Base-by-base conservation (phyloP, 2,888 invertebrate genomes). In the Hybos culiciformis region DNA sequence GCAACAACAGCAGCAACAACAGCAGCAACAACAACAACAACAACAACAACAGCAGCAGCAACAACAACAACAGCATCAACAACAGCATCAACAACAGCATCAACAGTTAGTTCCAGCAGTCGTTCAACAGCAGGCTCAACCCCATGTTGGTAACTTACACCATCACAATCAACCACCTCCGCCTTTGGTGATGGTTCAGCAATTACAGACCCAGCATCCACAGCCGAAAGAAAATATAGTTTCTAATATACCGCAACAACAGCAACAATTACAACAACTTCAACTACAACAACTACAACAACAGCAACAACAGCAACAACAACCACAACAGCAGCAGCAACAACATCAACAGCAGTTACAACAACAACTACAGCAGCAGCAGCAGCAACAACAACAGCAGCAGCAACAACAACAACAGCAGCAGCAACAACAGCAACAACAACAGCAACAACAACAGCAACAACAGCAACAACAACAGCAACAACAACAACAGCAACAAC, bases 1-100 rank as follows among this genome's bases (percentile, higher is more conserved):
- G 38, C 61, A 56, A 19, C 5, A 15, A 19, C 14, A 38, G 62
- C 62, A 6, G 37, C 64, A 63, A 44, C 51, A 61, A 36, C 49
- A 50, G 42, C 48, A 49, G 39, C 43, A 36, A 32, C 32, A n/a
- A 15, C 14, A 37, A 34, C 17, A 18, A 34, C 59, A 48, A 46
- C 53, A 50, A 47, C 56, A 51, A 50, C 58, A 51, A 55, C 57
- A 51, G 48, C 47, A n/a, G n/a, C n/a, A n/a, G n/a, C n/a, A n/a
- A n/a, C n/a, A n/a, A n/a, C n/a, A n/a, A n/a, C n/a, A n/a, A n/a
- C n/a, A n/a, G n/a, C n/a, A n/a, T n/a, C n/a, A n/a, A n/a, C n/a
- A n/a, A n/a, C n/a, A n/a, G n/a, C n/a, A n/a, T n/a, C n/a, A n/a
- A n/a, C n/a, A n/a, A n/a, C n/a, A n/a, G n/a, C 56, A 57, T 42